phyloP scores from a whole-genome alignment of 2,113 vertebrate species.

The Acanthisitta chloris region DNA sequence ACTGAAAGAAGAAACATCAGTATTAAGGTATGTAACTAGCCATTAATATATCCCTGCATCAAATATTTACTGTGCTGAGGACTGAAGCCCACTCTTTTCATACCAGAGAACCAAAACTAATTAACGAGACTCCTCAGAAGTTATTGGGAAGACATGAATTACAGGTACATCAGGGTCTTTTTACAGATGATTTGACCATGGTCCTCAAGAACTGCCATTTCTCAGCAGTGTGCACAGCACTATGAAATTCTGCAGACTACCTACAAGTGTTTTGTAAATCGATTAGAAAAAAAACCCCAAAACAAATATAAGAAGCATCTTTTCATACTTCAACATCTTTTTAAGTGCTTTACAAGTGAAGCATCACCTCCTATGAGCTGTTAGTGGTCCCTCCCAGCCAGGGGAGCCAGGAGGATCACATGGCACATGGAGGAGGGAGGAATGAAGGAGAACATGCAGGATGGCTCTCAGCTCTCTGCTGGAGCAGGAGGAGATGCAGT shows the following conservation, averaged over 20 bases:
- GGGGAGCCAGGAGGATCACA: rapidly evolving
- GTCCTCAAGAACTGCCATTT: background rate
- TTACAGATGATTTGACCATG: background rate
- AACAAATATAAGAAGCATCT: background rate
- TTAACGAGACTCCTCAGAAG: background rate
- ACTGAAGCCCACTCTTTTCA: background rate
- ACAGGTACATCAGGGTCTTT: background rate
- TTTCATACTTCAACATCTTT: background rate
- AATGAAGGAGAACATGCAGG: background rate
- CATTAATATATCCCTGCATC: background rate
- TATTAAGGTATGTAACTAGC: background rate
- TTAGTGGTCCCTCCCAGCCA: background rate
- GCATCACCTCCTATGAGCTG: background rate
- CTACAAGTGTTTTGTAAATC: background rate
- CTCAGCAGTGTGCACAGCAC: rapidly evolving
- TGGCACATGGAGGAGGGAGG: rapidly evolving
- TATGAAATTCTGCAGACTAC: background rate
- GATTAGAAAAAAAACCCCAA: background rate
- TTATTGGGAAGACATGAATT: background rate
- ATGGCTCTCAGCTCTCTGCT: background rate
- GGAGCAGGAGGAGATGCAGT: background rate
- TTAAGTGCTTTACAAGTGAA: background rate
- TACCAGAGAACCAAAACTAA: background rate
- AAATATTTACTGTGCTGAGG: background rate
- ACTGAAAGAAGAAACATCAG: background rate